phyloP scores from a whole-genome alignment of 1,140 invertebrate genomes.

The Bombus affinis region DNA sequence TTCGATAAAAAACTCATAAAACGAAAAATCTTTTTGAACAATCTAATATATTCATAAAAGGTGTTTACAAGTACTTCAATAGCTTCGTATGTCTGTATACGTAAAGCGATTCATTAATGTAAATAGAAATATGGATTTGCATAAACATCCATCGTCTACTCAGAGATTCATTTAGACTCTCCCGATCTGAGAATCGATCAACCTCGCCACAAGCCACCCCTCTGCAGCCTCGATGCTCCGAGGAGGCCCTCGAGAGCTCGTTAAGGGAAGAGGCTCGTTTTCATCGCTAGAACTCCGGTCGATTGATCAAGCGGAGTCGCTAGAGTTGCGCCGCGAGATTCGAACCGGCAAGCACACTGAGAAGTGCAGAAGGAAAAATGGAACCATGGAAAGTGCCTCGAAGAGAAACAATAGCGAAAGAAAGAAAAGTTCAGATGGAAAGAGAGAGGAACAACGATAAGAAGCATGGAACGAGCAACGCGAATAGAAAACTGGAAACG shows the following conservation, averaged over 20 bases:
- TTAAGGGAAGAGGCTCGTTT: constrained; percentile 33
- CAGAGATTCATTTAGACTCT: neutral
- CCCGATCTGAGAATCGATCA: neutral
- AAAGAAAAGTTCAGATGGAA: neutral
- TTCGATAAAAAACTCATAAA: too few relatives aligned
- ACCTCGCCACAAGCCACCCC: neutral
- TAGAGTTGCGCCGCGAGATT: constrained; percentile 21
- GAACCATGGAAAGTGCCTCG: constrained; percentile 8
- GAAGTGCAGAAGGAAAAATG: neutral
- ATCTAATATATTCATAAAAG: too few relatives aligned
- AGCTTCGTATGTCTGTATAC: too few relatives aligned
- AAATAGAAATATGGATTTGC: neutral
- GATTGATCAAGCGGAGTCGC: constrained; percentile 13
- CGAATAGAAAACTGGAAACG: constrained; percentile 40
- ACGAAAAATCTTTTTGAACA: too few relatives aligned
- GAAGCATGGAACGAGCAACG: neutral
- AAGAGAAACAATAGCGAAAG: constrained; percentile 15
- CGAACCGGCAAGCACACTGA: neutral
- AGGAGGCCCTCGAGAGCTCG: constrained; percentile 6
- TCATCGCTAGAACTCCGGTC: neutral
- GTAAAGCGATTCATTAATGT: neutral
- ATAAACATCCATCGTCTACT: neutral
- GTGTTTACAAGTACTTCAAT: too few relatives aligned
- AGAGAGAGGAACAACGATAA: neutral
- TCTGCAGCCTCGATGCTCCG: too few relatives aligned